Evolutionary conservation across 2,888 invertebrate genomes (phyloP).

Genomic region (Mechanitis mazaeus): DNA sequence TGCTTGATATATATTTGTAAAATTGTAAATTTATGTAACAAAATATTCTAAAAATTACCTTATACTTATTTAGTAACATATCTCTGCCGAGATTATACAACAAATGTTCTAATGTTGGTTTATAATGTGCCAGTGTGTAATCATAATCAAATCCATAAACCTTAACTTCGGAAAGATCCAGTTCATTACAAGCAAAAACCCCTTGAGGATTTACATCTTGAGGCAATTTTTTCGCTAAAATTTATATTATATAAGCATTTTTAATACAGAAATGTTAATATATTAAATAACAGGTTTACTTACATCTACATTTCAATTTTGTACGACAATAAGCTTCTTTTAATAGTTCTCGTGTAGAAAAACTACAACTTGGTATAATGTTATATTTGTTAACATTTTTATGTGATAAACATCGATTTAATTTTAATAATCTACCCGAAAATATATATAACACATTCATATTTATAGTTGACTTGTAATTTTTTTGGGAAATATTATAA

Average conservation of each 20-base stretch:
- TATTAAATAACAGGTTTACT: slow-evolving; percentile 49
- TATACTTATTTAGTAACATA: slow-evolving; percentile 89
- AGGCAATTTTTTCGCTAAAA: slow-evolving; percentile 89
- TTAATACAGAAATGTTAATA: background rate
- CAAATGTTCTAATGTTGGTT: slow-evolving; percentile 89
- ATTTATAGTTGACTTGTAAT: slow-evolving; percentile 13
- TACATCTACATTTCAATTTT: slow-evolving; percentile 84
- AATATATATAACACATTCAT: slow-evolving; percentile 26
- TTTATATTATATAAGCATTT: slow-evolving; percentile 7
- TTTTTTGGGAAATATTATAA: slow-evolving; percentile 6
- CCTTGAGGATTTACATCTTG: slow-evolving; percentile 90
- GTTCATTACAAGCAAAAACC: slow-evolving; percentile 97
- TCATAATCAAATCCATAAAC: slow-evolving; percentile 99
- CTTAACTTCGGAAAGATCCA: slow-evolving; percentile 92
- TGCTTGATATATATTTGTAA: slow-evolving; percentile 16
- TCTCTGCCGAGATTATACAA: slow-evolving; percentile 94
- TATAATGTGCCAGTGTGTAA: slow-evolving; percentile 97
- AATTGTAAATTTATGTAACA: slow-evolving; percentile 13
- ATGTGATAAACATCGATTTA: slow-evolving; percentile 43
- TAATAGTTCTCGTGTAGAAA: slow-evolving; percentile 63
- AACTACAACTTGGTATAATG: slow-evolving; percentile 36
- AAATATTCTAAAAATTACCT: slow-evolving; percentile 74
- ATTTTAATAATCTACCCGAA: slow-evolving; percentile 39
- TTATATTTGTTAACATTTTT: slow-evolving; percentile 35
- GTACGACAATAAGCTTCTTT: slow-evolving; percentile 80